Base-by-base conservation (phyloP, 2,113 vertebrate genomes). In the Microcebus ravelobensis region DNA sequence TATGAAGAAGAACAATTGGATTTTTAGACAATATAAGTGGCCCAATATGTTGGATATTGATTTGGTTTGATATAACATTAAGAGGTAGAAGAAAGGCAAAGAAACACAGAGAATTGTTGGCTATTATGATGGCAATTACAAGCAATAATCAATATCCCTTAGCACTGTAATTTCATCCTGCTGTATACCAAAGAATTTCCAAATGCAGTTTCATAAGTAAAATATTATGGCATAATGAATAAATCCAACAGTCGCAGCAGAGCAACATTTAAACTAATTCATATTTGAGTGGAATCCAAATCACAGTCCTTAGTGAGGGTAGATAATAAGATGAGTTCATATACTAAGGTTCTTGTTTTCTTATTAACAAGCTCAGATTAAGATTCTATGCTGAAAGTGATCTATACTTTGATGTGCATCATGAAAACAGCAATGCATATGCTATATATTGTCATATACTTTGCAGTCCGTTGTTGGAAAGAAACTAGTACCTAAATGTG, bases 81-180 rank as follows among this genome's bases (percentile, higher is more conserved):
- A 98, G 83, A 91, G n/a, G 89, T 76, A 97, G 89, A 96, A 96
- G 79, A 98, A 98, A 97, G 93, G 87, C 74, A 97, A 98, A 95
- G 94, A 98, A 94, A 97, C 55, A 67, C 68, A 95, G 91, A 94
- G 80, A 97, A 97, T 79, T 92, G 87, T 92, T 98, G 97, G 95
- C 90, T 98, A 96, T 95, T 97, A 97, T 96, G 96, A 98, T 74
- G 80, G 95, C 68, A 97, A 94, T 98, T 98, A 96, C 34, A 97
- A 97, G 95, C 97, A 98, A 95, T 96, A 98, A 97, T 98, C 98
- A 97, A 98, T 98, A 98, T 90, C 57, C 73, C 45, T 71, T 90
- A 97, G 90, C 82, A 97, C 96, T 94, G 97, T 97, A 97, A 98
- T 98, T 97, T 98, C 76, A 96, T 97, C 80, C 65, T 98, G 92